Evolutionary conservation across 2,888 invertebrate genomes (phyloP).

Genomic region (Allolobophora icterica): DNA sequence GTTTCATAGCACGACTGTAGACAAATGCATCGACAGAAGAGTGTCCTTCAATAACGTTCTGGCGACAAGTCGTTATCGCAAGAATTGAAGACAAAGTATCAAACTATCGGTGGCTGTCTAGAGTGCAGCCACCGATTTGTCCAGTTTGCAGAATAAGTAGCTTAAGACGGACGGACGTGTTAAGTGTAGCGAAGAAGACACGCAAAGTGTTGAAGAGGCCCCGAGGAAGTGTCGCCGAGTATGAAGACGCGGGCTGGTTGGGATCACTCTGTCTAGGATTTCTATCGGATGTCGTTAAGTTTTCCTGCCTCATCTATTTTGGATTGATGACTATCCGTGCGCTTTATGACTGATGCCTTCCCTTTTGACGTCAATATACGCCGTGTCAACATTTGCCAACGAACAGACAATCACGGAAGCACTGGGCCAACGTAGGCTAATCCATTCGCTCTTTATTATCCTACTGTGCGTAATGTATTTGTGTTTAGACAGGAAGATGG

Average conservation of each 20-base stretch:
- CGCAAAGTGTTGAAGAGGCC: not conserved
- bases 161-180: not conserved
- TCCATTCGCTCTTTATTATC: not conserved
- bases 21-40: too few species aligned
- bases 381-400: conserved; percentile 3
- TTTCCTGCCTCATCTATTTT: not conserved
- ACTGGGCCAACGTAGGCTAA: not conserved
- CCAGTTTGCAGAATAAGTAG: not conserved
- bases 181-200: not conserved
- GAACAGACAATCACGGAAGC: not conserved
- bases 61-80: too few species aligned
- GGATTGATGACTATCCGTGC: not conserved
- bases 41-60: too few species aligned
- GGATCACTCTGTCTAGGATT: not conserved
- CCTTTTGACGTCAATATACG: too few species aligned
- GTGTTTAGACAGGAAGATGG: not conserved
- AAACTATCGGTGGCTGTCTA: not conserved
- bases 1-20: too few species aligned
- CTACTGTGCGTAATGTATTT: not conserved
- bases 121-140: not conserved
- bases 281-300: not conserved
- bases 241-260: not conserved
- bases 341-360: not conserved
- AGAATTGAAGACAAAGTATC: not conserved
- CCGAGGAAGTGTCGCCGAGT: not conserved